These are phyloP conservation scores for Pantherophis guttatus DNA, from an alignment of 2,113 vertebrate species.

Conservation along the genomic window DNA sequence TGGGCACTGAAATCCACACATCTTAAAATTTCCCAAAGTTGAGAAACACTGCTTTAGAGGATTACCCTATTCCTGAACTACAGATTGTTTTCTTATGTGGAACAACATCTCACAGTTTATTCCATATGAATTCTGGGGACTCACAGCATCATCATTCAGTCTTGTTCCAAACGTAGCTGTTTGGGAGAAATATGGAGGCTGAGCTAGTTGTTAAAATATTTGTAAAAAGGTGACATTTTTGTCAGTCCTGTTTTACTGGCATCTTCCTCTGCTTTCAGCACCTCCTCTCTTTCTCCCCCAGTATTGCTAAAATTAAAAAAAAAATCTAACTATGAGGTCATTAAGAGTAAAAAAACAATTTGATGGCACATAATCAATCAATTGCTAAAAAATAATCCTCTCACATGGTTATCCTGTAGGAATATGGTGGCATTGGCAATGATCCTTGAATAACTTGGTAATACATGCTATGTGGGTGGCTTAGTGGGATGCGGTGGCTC, in stretches of 20 bases:
- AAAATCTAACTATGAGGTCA: not conserved
- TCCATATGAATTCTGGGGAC: not conserved
- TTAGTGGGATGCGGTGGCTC: no score
- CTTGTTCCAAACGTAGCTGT: not conserved
- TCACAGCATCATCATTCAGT: not conserved
- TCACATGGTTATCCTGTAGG: not conserved
- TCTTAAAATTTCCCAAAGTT: not conserved
- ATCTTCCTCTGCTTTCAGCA: not conserved
- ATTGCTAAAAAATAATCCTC: not conserved
- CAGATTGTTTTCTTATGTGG: not conserved
- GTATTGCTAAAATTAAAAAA: not conserved
- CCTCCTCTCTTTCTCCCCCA: not conserved
- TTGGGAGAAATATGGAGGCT: not conserved
- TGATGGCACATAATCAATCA: not conserved
- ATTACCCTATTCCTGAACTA: not conserved
- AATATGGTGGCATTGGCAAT: not conserved
- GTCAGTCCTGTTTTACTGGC: not conserved
- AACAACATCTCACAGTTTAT: not conserved
- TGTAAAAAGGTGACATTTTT: not conserved
- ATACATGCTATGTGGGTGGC: not conserved
- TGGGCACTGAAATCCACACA: not conserved
- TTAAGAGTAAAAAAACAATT: not conserved
- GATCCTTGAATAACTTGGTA: not conserved
- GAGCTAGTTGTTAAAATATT: not conserved
- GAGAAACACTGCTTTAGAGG: not conserved